phyloP scores from a whole-genome alignment of 1,140 invertebrate species.

The Tetragonula clypearis region DNA sequence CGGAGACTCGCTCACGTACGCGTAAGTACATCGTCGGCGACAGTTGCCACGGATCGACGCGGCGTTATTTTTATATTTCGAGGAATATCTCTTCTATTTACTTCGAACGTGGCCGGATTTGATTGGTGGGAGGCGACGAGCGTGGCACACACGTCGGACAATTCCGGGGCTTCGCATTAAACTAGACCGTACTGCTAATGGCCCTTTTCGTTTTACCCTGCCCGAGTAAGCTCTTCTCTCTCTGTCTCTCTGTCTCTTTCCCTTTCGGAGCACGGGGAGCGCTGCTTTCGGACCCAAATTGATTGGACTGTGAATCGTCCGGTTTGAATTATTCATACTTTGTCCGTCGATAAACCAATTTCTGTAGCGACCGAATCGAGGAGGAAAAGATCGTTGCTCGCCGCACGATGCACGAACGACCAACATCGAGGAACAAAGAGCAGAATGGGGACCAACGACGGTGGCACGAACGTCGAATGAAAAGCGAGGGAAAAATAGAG shows the following conservation, averaged over 20 bases:
- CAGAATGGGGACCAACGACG: not conserved
- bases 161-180: slow-evolving; percentile 54
- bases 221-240: slow-evolving; percentile 29
- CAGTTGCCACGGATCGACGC: not conserved
- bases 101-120: slow-evolving; percentile 1
- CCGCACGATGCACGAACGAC: slow-evolving; percentile 55
- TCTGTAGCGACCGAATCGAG: slow-evolving; percentile 62
- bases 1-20: not conserved
- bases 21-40: not conserved
- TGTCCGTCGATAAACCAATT: slow-evolving; percentile 72
- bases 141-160: not conserved
- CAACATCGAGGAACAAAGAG: slow-evolving; percentile 48
- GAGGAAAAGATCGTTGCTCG: slow-evolving; percentile 63
- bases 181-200: slow-evolving; percentile 61
- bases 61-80: slow-evolving; percentile 7
- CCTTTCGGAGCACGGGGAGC: not conserved
- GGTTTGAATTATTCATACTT: slow-evolving; percentile 80
- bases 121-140: slow-evolving; percentile 16
- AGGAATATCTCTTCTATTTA: slow-evolving; percentile 19
- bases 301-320: slow-evolving; percentile 77
- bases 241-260: too few species aligned
- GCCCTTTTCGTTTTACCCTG: slow-evolving; percentile 59
- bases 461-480: not conserved
- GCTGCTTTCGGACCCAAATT: slow-evolving; percentile 73
- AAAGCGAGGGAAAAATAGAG: not conserved